Evolutionary conservation across 1,140 invertebrate genomes (phyloP).

Genomic region (Nymphalis io): DNA sequence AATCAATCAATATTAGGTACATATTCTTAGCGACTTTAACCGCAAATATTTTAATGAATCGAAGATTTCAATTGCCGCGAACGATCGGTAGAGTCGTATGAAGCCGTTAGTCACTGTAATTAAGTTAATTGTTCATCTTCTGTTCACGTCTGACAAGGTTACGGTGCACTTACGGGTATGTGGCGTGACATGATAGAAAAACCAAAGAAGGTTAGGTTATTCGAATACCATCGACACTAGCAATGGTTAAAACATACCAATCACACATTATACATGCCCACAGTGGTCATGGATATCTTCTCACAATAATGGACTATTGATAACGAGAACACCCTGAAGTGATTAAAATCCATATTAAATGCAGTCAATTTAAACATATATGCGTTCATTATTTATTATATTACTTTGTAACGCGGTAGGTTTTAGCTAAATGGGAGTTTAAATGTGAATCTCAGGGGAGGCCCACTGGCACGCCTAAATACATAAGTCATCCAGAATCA

Average conservation of each 20-base stretch:
- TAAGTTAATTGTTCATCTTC: slow-evolving; percentile 38
- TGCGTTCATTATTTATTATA: neutral
- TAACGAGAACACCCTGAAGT: slow-evolving; percentile 25
- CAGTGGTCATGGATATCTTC: slow-evolving; percentile 61
- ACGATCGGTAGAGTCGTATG: neutral
- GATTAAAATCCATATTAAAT: slow-evolving; percentile 10
- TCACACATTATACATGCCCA: slow-evolving; percentile 49
- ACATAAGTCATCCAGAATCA: slow-evolving; percentile 8
- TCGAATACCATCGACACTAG: slow-evolving; percentile 28
- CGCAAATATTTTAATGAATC: neutral
- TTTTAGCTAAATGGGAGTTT: slow-evolving; percentile 27
- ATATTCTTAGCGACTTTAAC: neutral
- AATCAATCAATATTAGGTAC: neutral
- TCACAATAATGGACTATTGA: slow-evolving; percentile 40
- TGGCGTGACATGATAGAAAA: slow-evolving; percentile 45
- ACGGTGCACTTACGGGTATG: slow-evolving; percentile 53
- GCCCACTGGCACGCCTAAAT: slow-evolving; percentile 19
- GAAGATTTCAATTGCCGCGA: neutral
- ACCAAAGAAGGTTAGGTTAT: slow-evolving; percentile 59
- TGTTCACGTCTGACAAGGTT: slow-evolving; percentile 51
- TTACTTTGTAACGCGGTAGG: neutral
- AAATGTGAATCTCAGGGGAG: slow-evolving; percentile 26
- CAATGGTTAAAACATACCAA: slow-evolving; percentile 30
- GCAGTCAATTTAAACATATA: neutral
- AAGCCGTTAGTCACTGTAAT: neutral